Base-by-base conservation (phyloP, 37 sponge, comb jelly and placozoan genomes). In the Chondrosia reniformis region DNA sequence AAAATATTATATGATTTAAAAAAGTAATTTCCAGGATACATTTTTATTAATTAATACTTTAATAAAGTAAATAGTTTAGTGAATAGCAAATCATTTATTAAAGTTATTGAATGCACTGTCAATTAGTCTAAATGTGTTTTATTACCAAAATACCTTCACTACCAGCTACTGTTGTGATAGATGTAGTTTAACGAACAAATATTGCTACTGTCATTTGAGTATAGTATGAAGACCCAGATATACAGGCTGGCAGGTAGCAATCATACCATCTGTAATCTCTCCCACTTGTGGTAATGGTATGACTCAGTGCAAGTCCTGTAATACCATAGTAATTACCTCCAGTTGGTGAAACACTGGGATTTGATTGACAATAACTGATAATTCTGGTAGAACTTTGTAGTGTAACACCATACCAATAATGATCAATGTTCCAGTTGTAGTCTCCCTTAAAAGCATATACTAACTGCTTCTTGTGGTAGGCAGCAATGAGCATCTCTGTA, bases 171-270 rank as follows among this genome's bases (percentile, higher is more conserved):
- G 15, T 15, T 19, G 15, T 49, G 52, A 24, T 10, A 24, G 41
- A 25, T 74, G 30, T 10, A 21, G 6, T 21, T 30, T 59, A 59
- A 13, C 61, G 61, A 30, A 59, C 61, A 59, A 19, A 59, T 30
- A 59, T 59, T 59, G 61, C 61, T 19, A 13, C 27, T 6, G 61
- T 59, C 22, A 7, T 59, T 13, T 59, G 61, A 59, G 22, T 13
- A 59, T 30, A 25, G 27, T 24, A 25, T 42, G 45, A 9, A 7
- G 2, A 17, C 46, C 40, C 27, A 15, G 74, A 74, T 22, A 74
- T 74, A 27, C 17, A 43, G 45, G 74, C 21, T 38, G 74, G 74
- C 13, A 74, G 74, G 39, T 30, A 30, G 22, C 61, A 59, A 30
- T 59, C 61, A 25, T 30, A 59, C 61, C 61, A 59, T 25, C 61